Evolutionary conservation across 2,113 vertebrate species (phyloP).

Genomic region (Patagioenas fasciata): DNA sequence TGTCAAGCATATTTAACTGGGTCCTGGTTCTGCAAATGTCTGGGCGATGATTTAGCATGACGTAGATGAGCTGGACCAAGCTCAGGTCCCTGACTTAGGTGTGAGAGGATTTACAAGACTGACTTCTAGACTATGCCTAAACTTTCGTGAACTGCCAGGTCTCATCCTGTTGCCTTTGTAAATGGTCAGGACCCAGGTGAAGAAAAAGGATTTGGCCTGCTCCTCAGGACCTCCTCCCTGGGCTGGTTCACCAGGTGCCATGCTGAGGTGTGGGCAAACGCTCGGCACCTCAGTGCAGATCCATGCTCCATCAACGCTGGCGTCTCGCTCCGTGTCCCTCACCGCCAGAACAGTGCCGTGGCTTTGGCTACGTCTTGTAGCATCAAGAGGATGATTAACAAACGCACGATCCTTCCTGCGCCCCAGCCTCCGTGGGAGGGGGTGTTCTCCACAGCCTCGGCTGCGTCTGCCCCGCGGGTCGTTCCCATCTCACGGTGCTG

Average conservation of each 20-base stretch:
- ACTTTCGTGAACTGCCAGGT: not conserved
- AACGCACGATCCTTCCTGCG: not conserved
- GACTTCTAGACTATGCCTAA: not conserved
- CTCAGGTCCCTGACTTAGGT: not conserved
- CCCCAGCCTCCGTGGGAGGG: not conserved
- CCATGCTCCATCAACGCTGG: accelerated
- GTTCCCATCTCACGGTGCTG: not conserved
- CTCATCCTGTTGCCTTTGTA: not conserved
- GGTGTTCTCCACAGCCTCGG: not conserved
- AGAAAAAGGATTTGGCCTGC: not conserved
- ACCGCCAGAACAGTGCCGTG: accelerated
- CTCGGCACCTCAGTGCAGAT: not conserved
- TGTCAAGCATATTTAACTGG: not conserved
- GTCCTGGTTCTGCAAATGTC: not conserved
- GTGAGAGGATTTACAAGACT: not conserved
- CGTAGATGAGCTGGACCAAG: not conserved
- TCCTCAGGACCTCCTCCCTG: not conserved
- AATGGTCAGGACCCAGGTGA: not conserved
- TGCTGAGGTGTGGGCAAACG: not conserved
- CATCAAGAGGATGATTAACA: accelerated
- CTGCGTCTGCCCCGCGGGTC: no score
- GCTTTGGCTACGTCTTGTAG: not conserved
- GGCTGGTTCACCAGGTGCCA: not conserved
- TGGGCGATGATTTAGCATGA: not conserved
- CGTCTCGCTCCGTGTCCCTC: not conserved